phyloP scores from a whole-genome alignment of 1,140 invertebrate species.

The Holotrichia oblita region DNA sequence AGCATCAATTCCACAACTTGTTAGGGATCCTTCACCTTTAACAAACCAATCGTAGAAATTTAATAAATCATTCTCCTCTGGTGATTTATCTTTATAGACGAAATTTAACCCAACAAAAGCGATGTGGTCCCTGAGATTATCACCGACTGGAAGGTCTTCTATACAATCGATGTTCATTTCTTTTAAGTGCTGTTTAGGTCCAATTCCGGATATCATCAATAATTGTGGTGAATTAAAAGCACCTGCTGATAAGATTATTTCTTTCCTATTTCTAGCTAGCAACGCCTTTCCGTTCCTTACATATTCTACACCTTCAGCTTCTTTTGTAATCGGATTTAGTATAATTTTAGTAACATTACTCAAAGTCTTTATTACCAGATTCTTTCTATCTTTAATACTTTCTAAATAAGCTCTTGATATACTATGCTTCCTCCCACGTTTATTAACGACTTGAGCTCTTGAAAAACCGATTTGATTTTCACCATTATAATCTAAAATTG shows the following conservation, averaged over 20 bases:
- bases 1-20: background rate
- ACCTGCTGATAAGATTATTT: slow-evolving; percentile 76
- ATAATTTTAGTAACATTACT: slow-evolving; percentile 33
- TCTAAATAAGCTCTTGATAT: slow-evolving; percentile 72
- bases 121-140: slow-evolving; percentile 68
- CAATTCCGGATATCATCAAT: slow-evolving; percentile 81
- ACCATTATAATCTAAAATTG: slow-evolving; percentile 67
- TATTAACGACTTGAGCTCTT: slow-evolving; percentile 71
- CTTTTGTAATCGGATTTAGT: slow-evolving; percentile 28
- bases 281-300: slow-evolving; percentile 60
- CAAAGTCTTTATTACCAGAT: slow-evolving; percentile 60
- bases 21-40: slow-evolving; percentile 19
- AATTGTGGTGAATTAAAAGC: slow-evolving; percentile 81
- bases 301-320: slow-evolving; percentile 57
- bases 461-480: slow-evolving; percentile 71
- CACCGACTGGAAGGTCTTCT: slow-evolving; percentile 65
- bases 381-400: slow-evolving; percentile 53
- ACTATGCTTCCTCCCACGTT: slow-evolving; percentile 73
- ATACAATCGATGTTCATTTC: slow-evolving; percentile 59
- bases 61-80: background rate
- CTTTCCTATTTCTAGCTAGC: slow-evolving; percentile 66
- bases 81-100: slow-evolving; percentile 43
- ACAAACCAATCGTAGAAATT: slow-evolving; percentile 24
- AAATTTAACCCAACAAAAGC: slow-evolving; percentile 58
- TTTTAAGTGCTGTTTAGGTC: slow-evolving; percentile 71